Percentiles rank a stretch among this genome's conserved stretches.
Evolutionary conservation across 2,113 vertebrate species (phyloP).

Genomic region (Bolborhynchus lineola): DNA sequence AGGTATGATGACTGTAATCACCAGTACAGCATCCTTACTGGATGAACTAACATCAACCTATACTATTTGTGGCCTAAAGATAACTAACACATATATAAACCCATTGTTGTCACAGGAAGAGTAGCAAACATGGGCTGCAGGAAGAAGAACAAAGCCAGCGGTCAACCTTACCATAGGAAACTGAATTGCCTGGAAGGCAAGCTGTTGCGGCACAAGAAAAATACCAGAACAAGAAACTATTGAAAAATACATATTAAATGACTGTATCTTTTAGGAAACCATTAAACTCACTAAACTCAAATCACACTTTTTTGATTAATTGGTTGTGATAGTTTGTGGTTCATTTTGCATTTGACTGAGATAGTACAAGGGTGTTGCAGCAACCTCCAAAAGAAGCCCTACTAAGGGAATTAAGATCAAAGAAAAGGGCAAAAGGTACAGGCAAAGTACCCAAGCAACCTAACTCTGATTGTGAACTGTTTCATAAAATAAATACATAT

Average conservation of each 20-base stretch:
- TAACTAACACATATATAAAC: background rate
- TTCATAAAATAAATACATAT: background rate
- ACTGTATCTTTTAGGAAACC: background rate
- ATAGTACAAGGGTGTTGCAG: background rate
- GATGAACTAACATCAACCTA: background rate
- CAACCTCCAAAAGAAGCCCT: background rate
- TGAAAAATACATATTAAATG: background rate
- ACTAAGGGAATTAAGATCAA: background rate
- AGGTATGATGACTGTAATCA: background rate
- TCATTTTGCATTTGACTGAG: background rate
- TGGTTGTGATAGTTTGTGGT: background rate
- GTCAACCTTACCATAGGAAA: background rate
- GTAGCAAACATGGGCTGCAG: background rate
- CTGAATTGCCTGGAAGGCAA: background rate
- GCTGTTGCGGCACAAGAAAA: background rate
- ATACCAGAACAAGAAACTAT: background rate
- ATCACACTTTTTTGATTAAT: background rate
- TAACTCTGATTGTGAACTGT: background rate
- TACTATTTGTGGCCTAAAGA: background rate
- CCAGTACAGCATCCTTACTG: background rate
- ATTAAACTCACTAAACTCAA: background rate
- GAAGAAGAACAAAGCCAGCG: background rate
- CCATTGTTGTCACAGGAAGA: background rate
- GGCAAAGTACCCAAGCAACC: background rate
- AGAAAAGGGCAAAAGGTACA: background rate